Evolutionary conservation across 2,113 vertebrate genomes (phyloP).

Genomic region (Pangasianodon hypophthalmus): DNA sequence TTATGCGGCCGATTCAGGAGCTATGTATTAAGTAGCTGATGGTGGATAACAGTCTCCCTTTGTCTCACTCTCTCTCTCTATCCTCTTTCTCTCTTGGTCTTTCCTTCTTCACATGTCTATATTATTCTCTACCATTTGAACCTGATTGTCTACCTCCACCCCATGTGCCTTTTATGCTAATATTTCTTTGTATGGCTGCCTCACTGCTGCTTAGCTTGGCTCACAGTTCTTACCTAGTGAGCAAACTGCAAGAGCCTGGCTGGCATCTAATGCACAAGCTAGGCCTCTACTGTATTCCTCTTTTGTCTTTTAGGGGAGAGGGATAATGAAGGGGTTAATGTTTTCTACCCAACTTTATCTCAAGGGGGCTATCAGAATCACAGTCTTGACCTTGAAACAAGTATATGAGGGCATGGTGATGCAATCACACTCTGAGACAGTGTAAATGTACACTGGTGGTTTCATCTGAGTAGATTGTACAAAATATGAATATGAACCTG

Average conservation of each 20-base stretch:
- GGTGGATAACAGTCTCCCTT: conserved; percentile 37
- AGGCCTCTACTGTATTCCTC: background rate
- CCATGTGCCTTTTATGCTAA: conserved; percentile 26
- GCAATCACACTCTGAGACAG: background rate
- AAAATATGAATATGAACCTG: background rate
- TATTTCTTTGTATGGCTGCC: conserved; percentile 37
- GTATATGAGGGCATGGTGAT: conserved; percentile 16
- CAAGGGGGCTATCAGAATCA: conserved; percentile 24
- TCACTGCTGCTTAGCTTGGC: conserved; percentile 30
- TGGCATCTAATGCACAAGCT: conserved; percentile 32
- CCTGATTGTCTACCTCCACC: conserved; percentile 31
- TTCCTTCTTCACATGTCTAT: conserved; percentile 26
- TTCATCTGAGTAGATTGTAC: conserved; percentile 17
- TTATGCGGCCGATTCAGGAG: background rate
- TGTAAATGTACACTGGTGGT: conserved; percentile 14
- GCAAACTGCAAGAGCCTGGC: background rate
- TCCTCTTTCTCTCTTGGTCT: conserved; percentile 31
- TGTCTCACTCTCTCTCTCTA: conserved; percentile 44
- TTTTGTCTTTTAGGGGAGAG: conserved; percentile 16
- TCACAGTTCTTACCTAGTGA: conserved; percentile 31
- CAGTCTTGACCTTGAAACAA: conserved; percentile 36
- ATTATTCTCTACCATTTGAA: conserved; percentile 7
- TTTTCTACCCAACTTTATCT: conserved; percentile 25
- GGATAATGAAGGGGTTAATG: conserved; percentile 34
- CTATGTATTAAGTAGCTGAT: background rate